Evolutionary conservation across 2,888 invertebrate species (phyloP).

Genomic region (Diarsia dahlii): DNA sequence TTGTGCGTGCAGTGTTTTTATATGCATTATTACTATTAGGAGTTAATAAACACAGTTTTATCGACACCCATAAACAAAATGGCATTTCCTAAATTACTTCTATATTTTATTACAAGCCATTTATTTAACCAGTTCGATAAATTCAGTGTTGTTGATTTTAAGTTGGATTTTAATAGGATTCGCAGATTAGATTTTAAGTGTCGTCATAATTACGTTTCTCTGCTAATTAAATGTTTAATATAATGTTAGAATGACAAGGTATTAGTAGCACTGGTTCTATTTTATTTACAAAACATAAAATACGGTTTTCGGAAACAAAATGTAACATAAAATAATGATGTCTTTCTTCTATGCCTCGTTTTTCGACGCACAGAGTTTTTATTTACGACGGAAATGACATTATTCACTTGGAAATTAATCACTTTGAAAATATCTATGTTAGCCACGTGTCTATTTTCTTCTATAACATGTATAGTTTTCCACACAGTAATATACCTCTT

Average conservation of each 20-base stretch:
- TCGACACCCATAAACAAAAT: constrained; percentile 38
- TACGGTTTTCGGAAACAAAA: constrained; percentile 40
- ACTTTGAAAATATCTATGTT: constrained; percentile 85
- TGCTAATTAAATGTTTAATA: constrained; percentile 64
- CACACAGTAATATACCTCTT: constrained; percentile 92
- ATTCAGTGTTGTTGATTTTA: constrained; percentile 49
- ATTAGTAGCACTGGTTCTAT: constrained; percentile 77
- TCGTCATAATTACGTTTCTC: constrained; percentile 52
- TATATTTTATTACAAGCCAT: constrained; percentile 2
- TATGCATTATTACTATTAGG: constrained; percentile 31
- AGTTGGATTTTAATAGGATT: constrained; percentile 67
- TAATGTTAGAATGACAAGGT: constrained; percentile 81
- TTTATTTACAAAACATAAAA: constrained; percentile 64
- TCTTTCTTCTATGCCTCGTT: constrained; percentile 44
- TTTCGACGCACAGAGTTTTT: constrained; percentile 52
- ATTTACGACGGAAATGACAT: constrained; percentile 57
- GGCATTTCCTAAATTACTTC: background rate
- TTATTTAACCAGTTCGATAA: constrained; percentile 43
- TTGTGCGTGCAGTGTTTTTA: constrained; percentile 37
- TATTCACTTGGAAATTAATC: constrained; percentile 81
- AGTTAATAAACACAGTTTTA: constrained; percentile 36
- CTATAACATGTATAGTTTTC: constrained; percentile 86
- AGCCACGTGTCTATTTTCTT: constrained; percentile 86
- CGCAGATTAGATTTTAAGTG: constrained; percentile 70
- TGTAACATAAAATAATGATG: constrained; percentile 47